Evolutionary conservation across 2,888 invertebrate genomes (phyloP), one percentile per base, ranked within the genome.

Genomic region (Amphipyra berbera): DNA sequence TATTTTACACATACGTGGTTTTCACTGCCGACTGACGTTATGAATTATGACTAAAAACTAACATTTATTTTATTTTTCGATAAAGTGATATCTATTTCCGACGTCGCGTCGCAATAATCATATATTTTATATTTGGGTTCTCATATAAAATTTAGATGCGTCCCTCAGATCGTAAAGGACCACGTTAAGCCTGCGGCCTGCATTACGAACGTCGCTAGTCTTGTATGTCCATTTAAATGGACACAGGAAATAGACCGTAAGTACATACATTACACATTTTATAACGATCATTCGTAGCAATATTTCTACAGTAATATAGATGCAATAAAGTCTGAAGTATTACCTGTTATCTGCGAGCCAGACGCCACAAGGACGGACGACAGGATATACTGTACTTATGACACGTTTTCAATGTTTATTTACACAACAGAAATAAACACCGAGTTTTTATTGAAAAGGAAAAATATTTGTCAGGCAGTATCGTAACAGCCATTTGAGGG

Each of bases 311-410:
- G 21, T 56, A 47, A 47, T 48, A 47, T 44, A 46, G 38, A 54
- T 42, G 72, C 42, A 54, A 40, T 71, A 53, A 71, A 54, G 14
- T 57, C 15, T 42, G 13, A 53, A 30, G 38, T n/a, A 42, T 48
- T 72, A 67, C 68, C 58, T 48, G 57, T 73, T 68, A 63, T 68
- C 69, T 68, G 8, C 10, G 30, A 48, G 56, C 44, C 46, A 42
- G 65, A 54, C 37, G 35, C 38, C 42, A 42, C 66, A 70, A 76
- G 76, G 72, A 54, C 76, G 27, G n/a, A 8, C 33, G 33, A 15
- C 61, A 40, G 42, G 49, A 50, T 46, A 55, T 50, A 42, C 13
- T 13, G 56, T 47, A 40, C 58, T 48, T 14, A 49, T 44, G 46
- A 41, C 33, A 46, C 49, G 45, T 9, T 48, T 37, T 35, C 12